These are phyloP conservation scores for Herpetotheres cachinnans DNA, from an alignment of 2,113 vertebrate genomes.

Conservation along the genomic window DNA sequence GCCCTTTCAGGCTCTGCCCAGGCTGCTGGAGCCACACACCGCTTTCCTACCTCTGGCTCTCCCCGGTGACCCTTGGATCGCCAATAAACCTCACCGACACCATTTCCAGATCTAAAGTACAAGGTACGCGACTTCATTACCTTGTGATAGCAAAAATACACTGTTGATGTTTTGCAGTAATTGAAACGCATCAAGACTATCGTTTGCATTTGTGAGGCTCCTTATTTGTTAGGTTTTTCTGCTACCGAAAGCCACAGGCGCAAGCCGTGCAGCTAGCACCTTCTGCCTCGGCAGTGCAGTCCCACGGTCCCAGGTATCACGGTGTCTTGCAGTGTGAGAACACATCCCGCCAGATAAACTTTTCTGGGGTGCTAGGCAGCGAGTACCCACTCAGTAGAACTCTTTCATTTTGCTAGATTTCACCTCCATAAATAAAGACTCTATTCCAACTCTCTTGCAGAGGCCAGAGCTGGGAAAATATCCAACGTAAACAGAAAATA, in stretches of 20 bases:
- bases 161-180: not conserved
- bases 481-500: not conserved
- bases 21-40: rapidly evolving
- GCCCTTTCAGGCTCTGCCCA: too few species aligned
- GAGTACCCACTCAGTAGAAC: not conserved
- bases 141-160: not conserved
- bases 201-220: not conserved
- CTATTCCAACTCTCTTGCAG: not conserved
- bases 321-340: not conserved
- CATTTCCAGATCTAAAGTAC: not conserved
- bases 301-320: not conserved
- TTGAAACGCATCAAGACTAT: not conserved
- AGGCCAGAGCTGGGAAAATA: not conserved
- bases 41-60: rapidly evolving
- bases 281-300: rapidly evolving
- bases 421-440: not conserved
- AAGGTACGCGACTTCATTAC: not conserved
- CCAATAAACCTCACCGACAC: not conserved
- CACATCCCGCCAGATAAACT: not conserved
- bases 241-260: not conserved
- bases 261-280: not conserved
- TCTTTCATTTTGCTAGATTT: not conserved
- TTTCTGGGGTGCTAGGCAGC: not conserved
- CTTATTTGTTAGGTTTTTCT: not conserved
- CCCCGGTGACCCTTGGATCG: rapidly evolving